Conservation (phyloP, 2,113 vertebrate species). For the Tragelaphus buxtoni region DNA sequence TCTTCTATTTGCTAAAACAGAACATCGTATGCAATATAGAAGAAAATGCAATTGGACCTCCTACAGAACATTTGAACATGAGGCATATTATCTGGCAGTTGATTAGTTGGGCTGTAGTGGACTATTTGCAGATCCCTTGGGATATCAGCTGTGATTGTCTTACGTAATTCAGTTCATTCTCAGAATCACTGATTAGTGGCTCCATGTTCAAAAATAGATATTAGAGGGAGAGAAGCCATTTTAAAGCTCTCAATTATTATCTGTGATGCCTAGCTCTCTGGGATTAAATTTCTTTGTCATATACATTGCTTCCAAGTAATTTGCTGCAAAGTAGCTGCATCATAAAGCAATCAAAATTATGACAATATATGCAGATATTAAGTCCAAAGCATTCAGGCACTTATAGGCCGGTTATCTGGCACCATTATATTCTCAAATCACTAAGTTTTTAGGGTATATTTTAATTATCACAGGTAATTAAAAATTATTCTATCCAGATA, state of each 20-base stretch:
- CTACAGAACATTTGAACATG: background rate
- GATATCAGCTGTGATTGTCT: background rate
- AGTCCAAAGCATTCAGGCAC: background rate
- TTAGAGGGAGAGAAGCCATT: background rate
- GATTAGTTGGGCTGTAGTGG: background rate
- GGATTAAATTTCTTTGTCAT: background rate
- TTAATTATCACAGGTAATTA: background rate
- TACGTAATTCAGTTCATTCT: background rate
- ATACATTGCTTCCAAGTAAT: background rate
- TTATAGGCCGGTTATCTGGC: background rate
- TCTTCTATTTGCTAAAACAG: background rate
- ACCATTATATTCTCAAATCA: background rate
- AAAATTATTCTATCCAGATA: background rate
- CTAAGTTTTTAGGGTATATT: background rate
- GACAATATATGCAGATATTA: background rate
- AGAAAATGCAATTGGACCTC: background rate
- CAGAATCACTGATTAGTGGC: background rate
- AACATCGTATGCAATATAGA: background rate
- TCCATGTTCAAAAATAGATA: background rate
- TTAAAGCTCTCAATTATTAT: background rate
- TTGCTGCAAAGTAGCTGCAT: background rate
- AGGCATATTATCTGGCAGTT: background rate
- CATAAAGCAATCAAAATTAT: constrained; percentile 20
- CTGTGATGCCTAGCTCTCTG: background rate
- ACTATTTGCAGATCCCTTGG: background rate